Evolutionary conservation across 2,797 vertebrate species (phyloP).

Genomic region (Microhierax caerulescens): DNA sequence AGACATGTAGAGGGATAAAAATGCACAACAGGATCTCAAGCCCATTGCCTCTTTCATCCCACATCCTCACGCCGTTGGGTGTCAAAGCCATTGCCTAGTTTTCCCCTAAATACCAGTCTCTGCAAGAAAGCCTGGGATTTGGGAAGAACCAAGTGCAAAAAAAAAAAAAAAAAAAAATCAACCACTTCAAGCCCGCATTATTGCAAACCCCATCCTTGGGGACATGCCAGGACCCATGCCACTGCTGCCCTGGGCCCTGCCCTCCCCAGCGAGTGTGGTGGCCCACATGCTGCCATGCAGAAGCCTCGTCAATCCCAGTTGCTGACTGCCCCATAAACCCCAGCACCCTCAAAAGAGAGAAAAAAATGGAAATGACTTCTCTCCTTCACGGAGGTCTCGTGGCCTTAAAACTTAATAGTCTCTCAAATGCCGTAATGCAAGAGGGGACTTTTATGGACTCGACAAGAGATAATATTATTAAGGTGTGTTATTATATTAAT

Average conservation of each 20-base stretch:
- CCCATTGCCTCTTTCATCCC: background rate
- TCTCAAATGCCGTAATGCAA: slow-evolving; percentile 72
- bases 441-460: slow-evolving; percentile 79
- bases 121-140: background rate
- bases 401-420: slow-evolving; percentile 82
- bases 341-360: background rate
- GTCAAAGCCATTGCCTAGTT: background rate
- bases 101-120: background rate
- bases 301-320: background rate
- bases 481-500: slow-evolving; percentile 66
- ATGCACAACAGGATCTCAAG: background rate
- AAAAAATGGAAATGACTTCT: slow-evolving; percentile 43
- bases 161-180: background rate
- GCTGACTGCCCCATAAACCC: slow-evolving; percentile 38
- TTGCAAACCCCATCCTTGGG: background rate
- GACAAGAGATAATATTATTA: slow-evolving; percentile 73
- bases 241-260: background rate
- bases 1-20: background rate
- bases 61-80: background rate
- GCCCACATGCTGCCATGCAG: background rate
- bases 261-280: accelerated
- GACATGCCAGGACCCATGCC: accelerated
- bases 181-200: background rate
- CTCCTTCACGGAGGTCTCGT: slow-evolving; percentile 73
- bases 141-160: background rate